Evolutionary conservation across 2,888 invertebrate genomes (phyloP).

Genomic region (Ophion costatus): DNA sequence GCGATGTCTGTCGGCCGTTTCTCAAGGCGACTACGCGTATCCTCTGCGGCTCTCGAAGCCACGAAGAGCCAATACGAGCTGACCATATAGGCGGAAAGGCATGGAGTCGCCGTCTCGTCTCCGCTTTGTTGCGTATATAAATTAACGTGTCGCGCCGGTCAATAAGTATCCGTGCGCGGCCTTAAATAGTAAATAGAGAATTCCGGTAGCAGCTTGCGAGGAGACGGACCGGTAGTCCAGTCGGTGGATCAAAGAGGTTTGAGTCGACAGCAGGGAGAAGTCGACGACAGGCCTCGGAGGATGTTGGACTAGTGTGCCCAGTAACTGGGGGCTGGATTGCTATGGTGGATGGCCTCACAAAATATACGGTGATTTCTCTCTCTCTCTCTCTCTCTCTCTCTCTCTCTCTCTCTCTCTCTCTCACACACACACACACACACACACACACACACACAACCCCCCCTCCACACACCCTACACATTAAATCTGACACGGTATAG

Average conservation of each 20-base stretch:
- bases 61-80: conserved; percentile 35
- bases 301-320: conserved; percentile 11
- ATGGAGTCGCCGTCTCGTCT: conserved; percentile 37
- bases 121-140: conserved; percentile 68
- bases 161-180: conserved; percentile 71
- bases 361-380: conserved; percentile 50
- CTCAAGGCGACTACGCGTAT: conserved; percentile 17
- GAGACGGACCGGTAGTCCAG: conserved; percentile 55
- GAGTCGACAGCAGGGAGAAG: conserved; percentile 45
- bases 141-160: conserved; percentile 76
- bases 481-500: conserved; percentile 62
- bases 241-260: conserved; percentile 66
- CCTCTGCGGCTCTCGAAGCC: conserved; percentile 6
- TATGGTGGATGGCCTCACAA: background rate
- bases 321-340: too few species aligned
- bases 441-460: too few species aligned
- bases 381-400: conserved; percentile 60
- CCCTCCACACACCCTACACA: too few species aligned
- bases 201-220: conserved; percentile 69
- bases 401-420: too few species aligned
- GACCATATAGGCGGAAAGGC: conserved; percentile 19
- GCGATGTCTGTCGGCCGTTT: conserved; percentile 33
- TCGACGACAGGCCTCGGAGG: conserved; percentile 17
- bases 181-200: conserved; percentile 76
- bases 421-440: too few species aligned